Evolutionary conservation across 2,797 vertebrate genomes (phyloP).

Genomic region (Pipistrellus pygmaeus): DNA sequence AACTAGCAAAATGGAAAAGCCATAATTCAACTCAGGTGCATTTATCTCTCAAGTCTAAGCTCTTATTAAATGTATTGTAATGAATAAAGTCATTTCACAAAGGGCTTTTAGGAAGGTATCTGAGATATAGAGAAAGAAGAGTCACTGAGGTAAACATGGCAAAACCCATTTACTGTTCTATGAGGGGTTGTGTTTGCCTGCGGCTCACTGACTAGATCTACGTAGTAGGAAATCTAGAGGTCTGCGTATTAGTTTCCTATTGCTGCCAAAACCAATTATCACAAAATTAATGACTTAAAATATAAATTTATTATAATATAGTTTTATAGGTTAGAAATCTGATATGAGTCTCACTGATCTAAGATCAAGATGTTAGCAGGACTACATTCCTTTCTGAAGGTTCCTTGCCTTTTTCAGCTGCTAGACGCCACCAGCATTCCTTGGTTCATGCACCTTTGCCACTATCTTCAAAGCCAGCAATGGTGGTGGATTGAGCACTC

Average conservation of each 20-base stretch:
- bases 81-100: conserved; percentile 27
- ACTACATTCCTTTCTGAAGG: not conserved
- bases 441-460: not conserved
- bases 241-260: not conserved
- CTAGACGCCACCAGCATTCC: not conserved
- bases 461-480: not conserved
- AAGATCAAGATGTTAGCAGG: not conserved
- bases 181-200: not conserved
- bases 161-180: not conserved
- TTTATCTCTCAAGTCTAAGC: not conserved
- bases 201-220: not conserved
- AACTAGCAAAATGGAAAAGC: conserved; percentile 12
- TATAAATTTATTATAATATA: not conserved
- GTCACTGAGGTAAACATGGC: not conserved
- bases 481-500: not conserved
- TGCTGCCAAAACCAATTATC: not conserved
- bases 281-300: conserved; percentile 40
- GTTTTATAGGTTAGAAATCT: not conserved
- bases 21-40: conserved; percentile 28
- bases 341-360: not conserved
- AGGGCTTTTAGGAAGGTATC: conserved; percentile 24
- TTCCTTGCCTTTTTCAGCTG: not conserved
- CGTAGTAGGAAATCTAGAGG: not conserved
- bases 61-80: conserved; percentile 63
- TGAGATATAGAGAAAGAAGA: not conserved